Percentiles rank a stretch among this genome's conserved stretches.
phyloP scores from a whole-genome alignment of 2,797 vertebrate species.

The Gallinago nigripennis region DNA sequence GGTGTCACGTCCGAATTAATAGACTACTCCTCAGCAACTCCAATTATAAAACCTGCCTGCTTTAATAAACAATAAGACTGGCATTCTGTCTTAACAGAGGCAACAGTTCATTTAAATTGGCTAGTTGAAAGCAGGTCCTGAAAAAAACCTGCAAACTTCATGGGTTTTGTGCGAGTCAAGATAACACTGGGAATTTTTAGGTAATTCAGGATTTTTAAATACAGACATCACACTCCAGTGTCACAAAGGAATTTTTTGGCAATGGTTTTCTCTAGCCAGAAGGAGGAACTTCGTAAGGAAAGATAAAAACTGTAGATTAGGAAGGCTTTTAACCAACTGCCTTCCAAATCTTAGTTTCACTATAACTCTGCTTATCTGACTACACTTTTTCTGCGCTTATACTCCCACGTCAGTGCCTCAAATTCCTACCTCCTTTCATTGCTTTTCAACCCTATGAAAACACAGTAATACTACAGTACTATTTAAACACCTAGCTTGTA shows the following conservation, averaged over 20 bases:
- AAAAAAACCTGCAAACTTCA: not conserved
- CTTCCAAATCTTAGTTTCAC: not conserved
- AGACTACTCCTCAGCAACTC: not conserved
- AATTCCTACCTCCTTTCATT: not conserved
- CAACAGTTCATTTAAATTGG: not conserved
- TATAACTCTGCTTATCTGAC: not conserved
- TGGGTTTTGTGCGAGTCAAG: not conserved
- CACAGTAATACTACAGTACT: not conserved
- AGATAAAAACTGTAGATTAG: not conserved
- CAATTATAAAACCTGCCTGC: not conserved
- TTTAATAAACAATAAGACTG: not conserved
- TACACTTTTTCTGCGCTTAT: not conserved
- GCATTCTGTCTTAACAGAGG: not conserved
- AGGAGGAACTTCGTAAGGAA: not conserved
- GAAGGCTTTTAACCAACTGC: not conserved
- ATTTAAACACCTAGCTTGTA: not conserved
- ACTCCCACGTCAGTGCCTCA: not conserved
- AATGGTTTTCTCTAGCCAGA: not conserved
- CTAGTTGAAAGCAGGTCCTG: not conserved
- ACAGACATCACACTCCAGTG: not conserved
- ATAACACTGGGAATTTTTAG: not conserved
- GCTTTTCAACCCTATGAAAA: not conserved
- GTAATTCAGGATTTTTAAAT: not conserved
- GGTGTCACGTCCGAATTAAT: not conserved
- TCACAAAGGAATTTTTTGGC: not conserved